Evolutionary conservation across 2,797 vertebrate species (phyloP).

Genomic region (Rhinogobio ventralis): DNA sequence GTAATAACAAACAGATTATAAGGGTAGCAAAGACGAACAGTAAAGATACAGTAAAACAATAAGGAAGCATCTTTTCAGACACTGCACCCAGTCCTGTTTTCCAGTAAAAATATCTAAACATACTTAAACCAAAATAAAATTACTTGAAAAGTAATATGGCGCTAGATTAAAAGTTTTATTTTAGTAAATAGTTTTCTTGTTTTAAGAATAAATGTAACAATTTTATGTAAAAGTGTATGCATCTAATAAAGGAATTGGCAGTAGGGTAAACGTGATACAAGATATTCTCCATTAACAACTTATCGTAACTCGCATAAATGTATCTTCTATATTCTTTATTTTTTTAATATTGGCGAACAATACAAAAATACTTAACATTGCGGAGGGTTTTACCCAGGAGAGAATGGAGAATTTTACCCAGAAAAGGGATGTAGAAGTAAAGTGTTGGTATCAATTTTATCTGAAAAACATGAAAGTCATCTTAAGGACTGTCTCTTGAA

Average conservation of each 20-base stretch:
- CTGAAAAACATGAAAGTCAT: neutral
- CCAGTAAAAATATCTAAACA: neutral
- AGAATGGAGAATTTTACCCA: neutral
- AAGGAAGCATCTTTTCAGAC: neutral
- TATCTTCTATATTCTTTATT: too few species aligned
- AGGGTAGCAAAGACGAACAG: neutral
- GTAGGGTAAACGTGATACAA: too few species aligned
- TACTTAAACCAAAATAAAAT: neutral
- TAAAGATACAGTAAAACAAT: neutral
- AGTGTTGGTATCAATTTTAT: neutral
- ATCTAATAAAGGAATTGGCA: too few species aligned
- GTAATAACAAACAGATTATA: neutral
- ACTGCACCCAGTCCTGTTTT: neutral
- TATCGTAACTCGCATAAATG: too few species aligned
- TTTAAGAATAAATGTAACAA: too few species aligned
- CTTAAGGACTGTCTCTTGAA: neutral
- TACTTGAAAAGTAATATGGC: neutral
- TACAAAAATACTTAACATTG: neutral
- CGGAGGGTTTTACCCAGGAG: too few species aligned
- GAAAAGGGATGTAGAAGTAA: neutral
- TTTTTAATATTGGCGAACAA: neutral
- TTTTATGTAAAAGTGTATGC: too few species aligned
- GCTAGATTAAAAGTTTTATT: neutral
- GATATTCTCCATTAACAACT: too few species aligned
- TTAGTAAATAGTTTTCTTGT: too few species aligned